Conservation (phyloP, 2,888 invertebrate species). For the Anticlea derivata region DNA sequence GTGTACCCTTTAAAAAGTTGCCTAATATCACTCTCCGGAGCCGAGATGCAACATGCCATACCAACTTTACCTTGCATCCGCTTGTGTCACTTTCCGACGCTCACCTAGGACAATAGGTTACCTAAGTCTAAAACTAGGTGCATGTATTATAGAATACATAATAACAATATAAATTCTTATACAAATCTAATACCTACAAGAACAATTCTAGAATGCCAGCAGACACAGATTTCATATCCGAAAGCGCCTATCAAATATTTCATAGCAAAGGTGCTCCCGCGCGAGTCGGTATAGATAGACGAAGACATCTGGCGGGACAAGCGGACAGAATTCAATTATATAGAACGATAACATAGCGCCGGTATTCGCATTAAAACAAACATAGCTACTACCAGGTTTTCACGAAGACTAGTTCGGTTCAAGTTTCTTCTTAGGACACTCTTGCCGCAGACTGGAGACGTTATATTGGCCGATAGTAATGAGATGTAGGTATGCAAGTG, state of each 20-base stretch:
- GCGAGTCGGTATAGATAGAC: conserved; percentile 46
- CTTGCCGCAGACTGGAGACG: too few relatives aligned
- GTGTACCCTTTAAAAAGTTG: too few relatives aligned
- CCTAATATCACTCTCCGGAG: too few relatives aligned
- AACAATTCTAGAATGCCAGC: conserved; percentile 10
- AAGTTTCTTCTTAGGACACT: too few relatives aligned
- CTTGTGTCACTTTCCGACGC: too few relatives aligned
- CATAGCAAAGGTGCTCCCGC: conserved; percentile 65
- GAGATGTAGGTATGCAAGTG: too few relatives aligned
- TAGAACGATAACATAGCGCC: conserved; percentile 57
- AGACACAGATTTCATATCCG: conserved; percentile 40
- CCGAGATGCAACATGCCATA: too few relatives aligned
- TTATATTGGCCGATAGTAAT: too few relatives aligned
- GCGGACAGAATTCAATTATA: conserved; percentile 65
- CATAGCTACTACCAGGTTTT: conserved; percentile 39
- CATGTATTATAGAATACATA: too few relatives aligned
- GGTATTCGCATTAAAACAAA: conserved; percentile 61
- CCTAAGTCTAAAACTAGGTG: too few relatives aligned
- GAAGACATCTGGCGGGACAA: conserved; percentile 62
- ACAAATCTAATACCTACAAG: conserved; percentile 15
- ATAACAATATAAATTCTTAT: neutral
- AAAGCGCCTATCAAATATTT: conserved; percentile 69
- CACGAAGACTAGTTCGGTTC: conserved; percentile 6
- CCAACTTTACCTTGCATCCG: too few relatives aligned
- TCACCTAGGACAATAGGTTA: too few relatives aligned